These are phyloP conservation scores for Sander lucioperca DNA, from an alignment of 2,113 vertebrate genomes.

Conservation along the genomic window DNA sequence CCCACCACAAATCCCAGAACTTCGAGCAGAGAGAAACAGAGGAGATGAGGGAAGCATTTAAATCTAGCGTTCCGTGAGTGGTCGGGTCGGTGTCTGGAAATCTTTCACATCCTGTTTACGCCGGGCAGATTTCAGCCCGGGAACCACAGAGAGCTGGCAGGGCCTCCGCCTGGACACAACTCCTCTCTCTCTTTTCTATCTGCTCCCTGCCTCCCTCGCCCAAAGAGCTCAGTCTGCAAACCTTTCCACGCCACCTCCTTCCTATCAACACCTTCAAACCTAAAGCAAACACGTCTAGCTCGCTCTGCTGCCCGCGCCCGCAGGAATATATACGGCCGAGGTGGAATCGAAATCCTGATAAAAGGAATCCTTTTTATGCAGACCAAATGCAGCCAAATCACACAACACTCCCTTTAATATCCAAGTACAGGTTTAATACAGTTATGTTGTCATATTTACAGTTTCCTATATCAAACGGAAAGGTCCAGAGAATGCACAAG, in stretches of 20 bases:
- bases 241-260: constrained; percentile 51
- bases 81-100: constrained; percentile 85
- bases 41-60: constrained; percentile 81
- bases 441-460: constrained; percentile 68
- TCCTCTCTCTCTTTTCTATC: constrained; percentile 66
- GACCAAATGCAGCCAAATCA: constrained; percentile 44
- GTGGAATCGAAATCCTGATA: constrained; percentile 34
- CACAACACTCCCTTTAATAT: constrained; percentile 55
- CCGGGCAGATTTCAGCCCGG: constrained; percentile 78
- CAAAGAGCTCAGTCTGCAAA: constrained; percentile 60
- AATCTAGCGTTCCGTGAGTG: constrained; percentile 85
- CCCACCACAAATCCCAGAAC: constrained; percentile 85
- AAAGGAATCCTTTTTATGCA: constrained; percentile 56
- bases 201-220: constrained; percentile 47
- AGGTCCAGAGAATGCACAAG: constrained; percentile 42
- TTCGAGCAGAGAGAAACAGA: constrained; percentile 59
- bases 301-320: not conserved
- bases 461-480: constrained; percentile 51
- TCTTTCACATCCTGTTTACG: constrained; percentile 89
- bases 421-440: constrained; percentile 66
- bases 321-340: constrained; percentile 9
- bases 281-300: constrained; percentile 62
- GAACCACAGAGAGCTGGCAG: constrained; percentile 83
- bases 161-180: constrained; percentile 75
- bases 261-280: constrained; percentile 69